Evolutionary conservation across 1,140 invertebrate genomes (phyloP).

Genomic region (Rhagoletis pomonella): DNA sequence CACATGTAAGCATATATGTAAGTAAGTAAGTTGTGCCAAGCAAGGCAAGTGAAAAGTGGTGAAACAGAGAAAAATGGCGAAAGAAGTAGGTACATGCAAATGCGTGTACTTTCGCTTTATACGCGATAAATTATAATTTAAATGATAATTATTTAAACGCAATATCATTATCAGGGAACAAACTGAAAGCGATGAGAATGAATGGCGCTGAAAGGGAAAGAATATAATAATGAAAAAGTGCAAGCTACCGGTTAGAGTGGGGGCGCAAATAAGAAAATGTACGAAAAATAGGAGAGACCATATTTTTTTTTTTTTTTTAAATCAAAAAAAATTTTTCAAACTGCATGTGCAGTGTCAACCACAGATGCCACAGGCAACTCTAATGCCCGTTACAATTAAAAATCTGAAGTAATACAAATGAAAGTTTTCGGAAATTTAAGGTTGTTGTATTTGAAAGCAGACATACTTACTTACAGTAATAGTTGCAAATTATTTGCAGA

Average conservation of each 20-base stretch:
- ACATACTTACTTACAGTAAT: not conserved
- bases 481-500: not conserved
- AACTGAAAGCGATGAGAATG: not conserved
- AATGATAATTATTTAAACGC: conserved; percentile 45
- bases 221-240: not conserved
- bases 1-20: too few species aligned
- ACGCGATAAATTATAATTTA: conserved; percentile 48
- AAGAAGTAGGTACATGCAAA: not conserved
- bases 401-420: not conserved
- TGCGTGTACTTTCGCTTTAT: conserved; percentile 12
- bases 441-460: not conserved
- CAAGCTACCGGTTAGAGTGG: not conserved
- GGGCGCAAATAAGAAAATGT: not conserved
- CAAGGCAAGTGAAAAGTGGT: not conserved
- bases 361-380: not conserved
- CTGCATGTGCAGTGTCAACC: not conserved
- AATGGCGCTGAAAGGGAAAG: not conserved
- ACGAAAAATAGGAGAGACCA: not conserved
- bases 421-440: not conserved
- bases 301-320: not conserved
- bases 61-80: not conserved
- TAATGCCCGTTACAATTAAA: not conserved
- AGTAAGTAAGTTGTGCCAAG: not conserved
- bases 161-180: not conserved
- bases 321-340: not conserved